Evolutionary conservation across 1,140 invertebrate species (phyloP).

Genomic region (Lucilia sericata): DNA sequence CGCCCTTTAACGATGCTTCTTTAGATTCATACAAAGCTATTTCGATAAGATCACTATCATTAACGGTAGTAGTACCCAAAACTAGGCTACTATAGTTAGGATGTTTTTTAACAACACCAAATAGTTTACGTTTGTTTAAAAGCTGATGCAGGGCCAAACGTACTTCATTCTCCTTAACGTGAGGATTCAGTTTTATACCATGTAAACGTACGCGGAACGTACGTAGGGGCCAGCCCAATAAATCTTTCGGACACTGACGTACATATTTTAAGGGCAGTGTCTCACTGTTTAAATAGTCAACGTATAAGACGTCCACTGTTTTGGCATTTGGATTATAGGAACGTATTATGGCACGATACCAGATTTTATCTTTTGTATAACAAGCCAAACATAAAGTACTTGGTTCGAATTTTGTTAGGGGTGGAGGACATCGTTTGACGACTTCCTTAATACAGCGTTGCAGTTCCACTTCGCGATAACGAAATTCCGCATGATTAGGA

Average conservation of each 20-base stretch:
- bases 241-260: slow-evolving; percentile 54
- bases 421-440: slow-evolving; percentile 48
- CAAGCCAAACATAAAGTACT: slow-evolving; percentile 55
- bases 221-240: slow-evolving; percentile 56
- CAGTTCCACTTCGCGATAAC: slow-evolving; percentile 54
- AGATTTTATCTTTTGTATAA: slow-evolving; percentile 55
- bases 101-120: slow-evolving; percentile 32
- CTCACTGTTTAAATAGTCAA: slow-evolving; percentile 60
- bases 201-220: slow-evolving; percentile 57
- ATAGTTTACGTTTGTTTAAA: slow-evolving; percentile 36
- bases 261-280: slow-evolving; percentile 49
- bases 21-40: slow-evolving; percentile 38
- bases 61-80: neutral
- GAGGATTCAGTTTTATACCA: slow-evolving; percentile 46
- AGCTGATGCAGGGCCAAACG: slow-evolving; percentile 28
- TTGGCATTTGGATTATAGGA: slow-evolving; percentile 50
- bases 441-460: slow-evolving; percentile 52
- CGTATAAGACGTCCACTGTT: slow-evolving; percentile 56
- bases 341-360: slow-evolving; percentile 61
- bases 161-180: slow-evolving; percentile 39
- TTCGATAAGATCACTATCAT: slow-evolving; percentile 20
- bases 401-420: slow-evolving; percentile 45
- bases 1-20: neutral
- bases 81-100: neutral
- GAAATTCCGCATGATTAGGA: slow-evolving; percentile 55